A percentile compares a stretch with the other conserved stretches of the same genome.
Evolutionary conservation across 2,888 invertebrate genomes (phyloP).

Genomic region (Antitype chi): DNA sequence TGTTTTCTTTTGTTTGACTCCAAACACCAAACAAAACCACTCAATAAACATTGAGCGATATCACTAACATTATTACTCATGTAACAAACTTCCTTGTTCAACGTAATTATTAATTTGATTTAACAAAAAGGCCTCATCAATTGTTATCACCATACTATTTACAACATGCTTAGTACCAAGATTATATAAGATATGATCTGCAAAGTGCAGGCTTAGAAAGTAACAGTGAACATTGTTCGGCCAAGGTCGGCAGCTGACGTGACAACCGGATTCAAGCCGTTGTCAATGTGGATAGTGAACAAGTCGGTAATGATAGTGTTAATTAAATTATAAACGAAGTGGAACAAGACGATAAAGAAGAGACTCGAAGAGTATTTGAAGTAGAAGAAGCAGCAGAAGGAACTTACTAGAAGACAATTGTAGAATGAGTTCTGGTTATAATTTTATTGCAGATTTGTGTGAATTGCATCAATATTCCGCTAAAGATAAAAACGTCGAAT

Average conservation of each 20-base stretch:
- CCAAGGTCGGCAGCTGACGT: slow-evolving; percentile 68
- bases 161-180: slow-evolving; percentile 29
- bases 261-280: slow-evolving; percentile 68
- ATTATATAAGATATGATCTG: slow-evolving; percentile 55
- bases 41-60: slow-evolving; percentile 7
- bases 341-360: neutral
- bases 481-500: neutral
- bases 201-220: slow-evolving; percentile 68
- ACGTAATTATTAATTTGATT: slow-evolving; percentile 30
- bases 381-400: neutral
- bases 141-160: slow-evolving; percentile 39
- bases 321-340: slow-evolving; percentile 33
- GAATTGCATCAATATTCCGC: neutral
- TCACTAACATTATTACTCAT: slow-evolving; percentile 15
- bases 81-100: slow-evolving; percentile 13
- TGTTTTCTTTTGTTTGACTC: neutral
- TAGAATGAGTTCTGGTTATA: neutral
- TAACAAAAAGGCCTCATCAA: slow-evolving; percentile 32
- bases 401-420: neutral
- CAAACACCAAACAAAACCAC: neutral
- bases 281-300: slow-evolving; percentile 45
- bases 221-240: slow-evolving; percentile 63
- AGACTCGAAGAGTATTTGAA: neutral
- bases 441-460: neutral
- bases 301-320: slow-evolving; percentile 35